Conservation (phyloP, 2,797 vertebrate species). For the Cyclura pinguis region DNA sequence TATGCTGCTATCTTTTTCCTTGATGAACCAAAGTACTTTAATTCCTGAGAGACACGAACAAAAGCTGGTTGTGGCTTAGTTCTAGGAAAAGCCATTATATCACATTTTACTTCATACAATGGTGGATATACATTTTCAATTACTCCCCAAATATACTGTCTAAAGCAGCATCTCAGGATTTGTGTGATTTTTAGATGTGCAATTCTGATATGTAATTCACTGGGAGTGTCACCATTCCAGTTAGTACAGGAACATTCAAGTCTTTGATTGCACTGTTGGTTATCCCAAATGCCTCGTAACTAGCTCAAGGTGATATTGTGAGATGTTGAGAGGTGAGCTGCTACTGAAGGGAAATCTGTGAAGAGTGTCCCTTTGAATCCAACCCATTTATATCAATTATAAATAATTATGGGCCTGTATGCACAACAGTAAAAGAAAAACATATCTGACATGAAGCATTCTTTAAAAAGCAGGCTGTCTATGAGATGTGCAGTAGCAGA, state of each 20-base stretch:
- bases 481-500: neutral
- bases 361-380: neutral
- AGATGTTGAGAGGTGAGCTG: neutral
- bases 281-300: neutral
- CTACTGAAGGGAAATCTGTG: neutral
- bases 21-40: neutral
- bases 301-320: too few relatives aligned
- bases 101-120: conserved; percentile 15
- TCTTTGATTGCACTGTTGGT: neutral
- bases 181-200: neutral
- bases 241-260: neutral
- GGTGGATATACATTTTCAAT: conserved; percentile 6
- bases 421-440: neutral
- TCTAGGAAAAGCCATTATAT: conserved; percentile 1
- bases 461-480: neutral
- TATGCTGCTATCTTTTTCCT: neutral
- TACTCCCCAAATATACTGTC: neutral
- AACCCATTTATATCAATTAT: neutral
- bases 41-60: conserved; percentile 2
- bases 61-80: conserved; percentile 9
- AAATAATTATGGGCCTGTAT: neutral
- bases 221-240: neutral
- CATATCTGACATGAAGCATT: neutral
- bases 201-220: conserved; percentile 1
- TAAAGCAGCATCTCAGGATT: neutral